phyloP scores from a whole-genome alignment of 2,888 invertebrate species.

The Cabera pusaria region DNA sequence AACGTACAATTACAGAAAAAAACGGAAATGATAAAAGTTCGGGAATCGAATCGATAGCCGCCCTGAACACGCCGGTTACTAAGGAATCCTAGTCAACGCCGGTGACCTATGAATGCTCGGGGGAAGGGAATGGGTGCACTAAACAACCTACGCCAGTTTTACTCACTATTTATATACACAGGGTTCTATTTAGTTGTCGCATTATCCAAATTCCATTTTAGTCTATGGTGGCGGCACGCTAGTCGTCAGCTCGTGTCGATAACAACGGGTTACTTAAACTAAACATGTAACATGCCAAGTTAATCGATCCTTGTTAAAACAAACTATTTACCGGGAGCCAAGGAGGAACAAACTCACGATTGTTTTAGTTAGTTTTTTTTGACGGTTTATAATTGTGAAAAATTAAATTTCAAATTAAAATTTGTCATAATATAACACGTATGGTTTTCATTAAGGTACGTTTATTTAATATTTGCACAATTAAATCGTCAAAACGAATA shows the following conservation, averaged over 20 bases:
- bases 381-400: slow-evolving; percentile 59
- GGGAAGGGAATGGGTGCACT: slow-evolving; percentile 51
- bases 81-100: slow-evolving; percentile 70
- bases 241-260: slow-evolving; percentile 43
- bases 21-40: slow-evolving; percentile 46
- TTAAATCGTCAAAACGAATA: slow-evolving; percentile 48
- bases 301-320: slow-evolving; percentile 45
- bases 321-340: slow-evolving; percentile 67
- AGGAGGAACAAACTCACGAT: slow-evolving; percentile 56
- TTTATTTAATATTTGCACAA: slow-evolving; percentile 57
- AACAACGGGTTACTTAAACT: slow-evolving; percentile 53
- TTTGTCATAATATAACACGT: too few relatives aligned
- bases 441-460: slow-evolving; percentile 1
- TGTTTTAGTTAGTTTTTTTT: slow-evolving; percentile 41
- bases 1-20: slow-evolving; percentile 45
- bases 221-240: slow-evolving; percentile 65
- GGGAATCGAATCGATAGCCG: slow-evolving; percentile 57
- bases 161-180: slow-evolving; percentile 39
- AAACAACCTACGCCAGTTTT: slow-evolving; percentile 43
- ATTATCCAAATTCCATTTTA: slow-evolving; percentile 56
- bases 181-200: slow-evolving; percentile 32
- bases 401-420: slow-evolving; percentile 20
- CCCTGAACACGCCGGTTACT: slow-evolving; percentile 59
- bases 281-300: slow-evolving; percentile 70
- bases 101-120: slow-evolving; percentile 50